Conservation (phyloP, 2,113 vertebrate genomes). For the Aramus guarauna region DNA sequence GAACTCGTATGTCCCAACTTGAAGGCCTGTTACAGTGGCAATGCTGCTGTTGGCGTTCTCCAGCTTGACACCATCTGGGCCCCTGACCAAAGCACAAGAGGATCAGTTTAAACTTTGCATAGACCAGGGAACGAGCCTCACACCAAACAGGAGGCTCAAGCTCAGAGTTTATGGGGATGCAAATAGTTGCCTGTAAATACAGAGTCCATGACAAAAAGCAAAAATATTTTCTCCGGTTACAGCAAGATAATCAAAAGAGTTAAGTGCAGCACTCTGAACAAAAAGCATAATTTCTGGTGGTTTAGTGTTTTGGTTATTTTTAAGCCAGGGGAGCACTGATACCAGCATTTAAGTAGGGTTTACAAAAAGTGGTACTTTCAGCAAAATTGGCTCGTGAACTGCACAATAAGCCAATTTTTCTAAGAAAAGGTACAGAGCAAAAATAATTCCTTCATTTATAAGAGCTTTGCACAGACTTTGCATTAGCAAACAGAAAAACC, state of each 20-base stretch:
- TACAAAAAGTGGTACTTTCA: background rate
- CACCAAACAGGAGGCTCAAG: background rate
- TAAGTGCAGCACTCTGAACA: background rate
- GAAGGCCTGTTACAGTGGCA: slow-evolving; percentile 89
- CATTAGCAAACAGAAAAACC: background rate
- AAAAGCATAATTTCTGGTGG: background rate
- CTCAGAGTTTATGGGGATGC: background rate
- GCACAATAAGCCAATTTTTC: background rate
- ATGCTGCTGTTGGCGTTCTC: slow-evolving; percentile 87
- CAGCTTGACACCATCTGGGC: slow-evolving; percentile 89
- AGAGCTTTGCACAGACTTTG: background rate
- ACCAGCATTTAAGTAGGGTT: background rate
- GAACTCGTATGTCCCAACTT: slow-evolving; percentile 89
- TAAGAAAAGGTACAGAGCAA: background rate
- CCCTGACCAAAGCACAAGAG: slow-evolving; percentile 72
- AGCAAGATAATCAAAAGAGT: background rate
- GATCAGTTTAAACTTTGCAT: background rate
- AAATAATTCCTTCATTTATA: background rate
- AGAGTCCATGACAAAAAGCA: background rate
- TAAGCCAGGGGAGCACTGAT: background rate
- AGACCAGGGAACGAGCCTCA: background rate
- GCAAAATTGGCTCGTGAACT: background rate
- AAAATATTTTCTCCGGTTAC: background rate
- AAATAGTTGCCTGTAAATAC: background rate
- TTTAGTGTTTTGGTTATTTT: background rate